phyloP scores from a whole-genome alignment of 35 echinoderm and acorn worm genomes.

The Chiridota heheva region DNA sequence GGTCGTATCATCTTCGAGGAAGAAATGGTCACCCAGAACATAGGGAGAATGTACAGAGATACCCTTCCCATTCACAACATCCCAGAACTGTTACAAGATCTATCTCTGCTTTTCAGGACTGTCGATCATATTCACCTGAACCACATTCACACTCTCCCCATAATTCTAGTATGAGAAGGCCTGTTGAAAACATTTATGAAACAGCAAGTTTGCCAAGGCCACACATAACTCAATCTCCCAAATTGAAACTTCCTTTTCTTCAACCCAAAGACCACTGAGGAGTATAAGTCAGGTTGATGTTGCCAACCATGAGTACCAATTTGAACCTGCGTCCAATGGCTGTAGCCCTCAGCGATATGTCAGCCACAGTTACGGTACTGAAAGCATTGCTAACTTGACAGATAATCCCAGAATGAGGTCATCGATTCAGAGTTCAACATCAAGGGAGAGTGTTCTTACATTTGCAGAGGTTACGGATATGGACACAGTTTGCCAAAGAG shows the following conservation, averaged over 20 bases:
- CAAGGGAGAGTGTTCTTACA: constrained; percentile 37
- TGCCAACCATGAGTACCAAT: not conserved
- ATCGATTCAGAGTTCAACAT: constrained; percentile 36
- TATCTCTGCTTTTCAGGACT: too few species aligned
- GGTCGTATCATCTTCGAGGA: too few species aligned
- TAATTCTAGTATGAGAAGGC: too few species aligned
- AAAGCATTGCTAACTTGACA: not conserved
- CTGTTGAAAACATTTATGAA: too few species aligned
- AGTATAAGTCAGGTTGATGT: constrained; percentile 39
- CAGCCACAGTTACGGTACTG: not conserved
- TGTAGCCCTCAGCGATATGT: not conserved
- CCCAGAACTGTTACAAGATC: too few species aligned
- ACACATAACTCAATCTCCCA: not conserved
- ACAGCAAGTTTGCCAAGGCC: constrained; percentile 35
- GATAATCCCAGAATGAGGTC: constrained; percentile 17
- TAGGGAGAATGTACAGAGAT: too few species aligned
- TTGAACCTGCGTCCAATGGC: not conserved
- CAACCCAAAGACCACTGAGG: constrained; percentile 32
- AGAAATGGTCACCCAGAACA: too few species aligned
- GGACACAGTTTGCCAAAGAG: constrained; percentile 23
- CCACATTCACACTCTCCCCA: too few species aligned
- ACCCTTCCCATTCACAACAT: too few species aligned
- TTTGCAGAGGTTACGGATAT: constrained; percentile 49
- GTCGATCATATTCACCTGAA: too few species aligned
- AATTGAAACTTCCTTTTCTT: constrained; percentile 26